A percentile compares a stretch with the other conserved stretches of the same genome.
phyloP scores from a whole-genome alignment of 2,888 invertebrate genomes.

The Stramonita haemastoma region DNA sequence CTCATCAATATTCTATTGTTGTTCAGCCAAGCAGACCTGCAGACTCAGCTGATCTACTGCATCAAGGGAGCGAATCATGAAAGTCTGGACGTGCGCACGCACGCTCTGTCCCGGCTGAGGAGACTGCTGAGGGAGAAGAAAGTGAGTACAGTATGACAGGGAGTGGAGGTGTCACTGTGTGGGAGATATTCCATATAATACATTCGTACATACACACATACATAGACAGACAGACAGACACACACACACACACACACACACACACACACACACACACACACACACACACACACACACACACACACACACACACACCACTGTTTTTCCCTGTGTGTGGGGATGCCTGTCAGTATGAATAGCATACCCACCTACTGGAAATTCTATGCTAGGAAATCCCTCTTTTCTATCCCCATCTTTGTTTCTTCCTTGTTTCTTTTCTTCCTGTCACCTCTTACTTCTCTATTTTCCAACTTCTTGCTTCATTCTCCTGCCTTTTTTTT shows the following conservation, averaged over 20 bases:
- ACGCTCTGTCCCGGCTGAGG: conserved; percentile 85
- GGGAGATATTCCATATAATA: no score
- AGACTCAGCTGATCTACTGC: conserved; percentile 68
- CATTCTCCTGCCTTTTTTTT: no score
- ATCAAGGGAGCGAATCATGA: conserved; percentile 82
- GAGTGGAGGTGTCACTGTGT: no score
- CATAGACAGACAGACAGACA: neutral
- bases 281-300: neutral
- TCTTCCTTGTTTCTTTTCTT: neutral
- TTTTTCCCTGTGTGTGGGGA: neutral
- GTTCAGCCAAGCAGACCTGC: conserved; percentile 64
- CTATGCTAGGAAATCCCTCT: no score
- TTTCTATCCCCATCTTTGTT: no score
- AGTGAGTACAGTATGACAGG: conserved; percentile 59
- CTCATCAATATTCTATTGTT: neutral
- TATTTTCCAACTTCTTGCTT: no score
- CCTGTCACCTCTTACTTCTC: neutral
- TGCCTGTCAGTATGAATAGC: no score
- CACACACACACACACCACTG: no score
- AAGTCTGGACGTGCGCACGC: conserved; percentile 87
- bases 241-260: conserved; percentile 27
- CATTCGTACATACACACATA: neutral
- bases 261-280: conserved; percentile 16
- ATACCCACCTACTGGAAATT: no score
- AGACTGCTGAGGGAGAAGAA: conserved; percentile 85